These are phyloP conservation scores for Dipodomys merriami DNA, from an alignment of 2,113 vertebrate species.

Conservation along the genomic window DNA sequence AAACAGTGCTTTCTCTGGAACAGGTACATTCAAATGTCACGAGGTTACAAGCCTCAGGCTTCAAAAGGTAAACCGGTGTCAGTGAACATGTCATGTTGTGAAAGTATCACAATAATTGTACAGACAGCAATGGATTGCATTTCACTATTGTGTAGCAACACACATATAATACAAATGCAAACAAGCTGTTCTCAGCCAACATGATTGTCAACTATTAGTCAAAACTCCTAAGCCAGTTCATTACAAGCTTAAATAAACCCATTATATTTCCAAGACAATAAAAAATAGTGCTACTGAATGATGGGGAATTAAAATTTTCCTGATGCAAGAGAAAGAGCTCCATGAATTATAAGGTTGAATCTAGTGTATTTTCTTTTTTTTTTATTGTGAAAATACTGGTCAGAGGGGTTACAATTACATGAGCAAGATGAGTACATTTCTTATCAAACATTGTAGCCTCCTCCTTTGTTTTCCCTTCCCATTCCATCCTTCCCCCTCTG, in stretches of 20 bases:
- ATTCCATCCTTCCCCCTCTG: too few relatives aligned
- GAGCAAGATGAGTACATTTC: too few relatives aligned
- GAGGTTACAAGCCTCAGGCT: constrained; percentile 45
- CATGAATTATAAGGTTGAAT: constrained; percentile 42
- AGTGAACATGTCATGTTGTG: constrained; percentile 42
- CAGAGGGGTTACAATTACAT: too few relatives aligned
- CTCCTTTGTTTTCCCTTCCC: too few relatives aligned
- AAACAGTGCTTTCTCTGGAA: constrained; percentile 68
- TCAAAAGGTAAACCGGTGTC: constrained; percentile 59
- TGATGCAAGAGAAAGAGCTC: neutral
- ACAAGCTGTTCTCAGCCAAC: constrained; percentile 21
- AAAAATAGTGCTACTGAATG: constrained; percentile 30
- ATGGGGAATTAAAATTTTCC: constrained; percentile 52
- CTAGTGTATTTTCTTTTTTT: neutral
- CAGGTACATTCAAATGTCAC: constrained; percentile 62
- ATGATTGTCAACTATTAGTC: neutral
- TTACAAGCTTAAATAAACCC: constrained; percentile 57
- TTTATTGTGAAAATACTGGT: too few relatives aligned
- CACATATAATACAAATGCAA: constrained; percentile 44
- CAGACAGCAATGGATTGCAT: constrained; percentile 47
- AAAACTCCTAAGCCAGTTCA: constrained; percentile 46
- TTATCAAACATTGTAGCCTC: too few relatives aligned
- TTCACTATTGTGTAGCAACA: constrained; percentile 15
- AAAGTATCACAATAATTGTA: constrained; percentile 50
- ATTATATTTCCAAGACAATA: constrained; percentile 61